Conservation (phyloP, 2,888 invertebrate species). For the Nymphalis c-album region DNA sequence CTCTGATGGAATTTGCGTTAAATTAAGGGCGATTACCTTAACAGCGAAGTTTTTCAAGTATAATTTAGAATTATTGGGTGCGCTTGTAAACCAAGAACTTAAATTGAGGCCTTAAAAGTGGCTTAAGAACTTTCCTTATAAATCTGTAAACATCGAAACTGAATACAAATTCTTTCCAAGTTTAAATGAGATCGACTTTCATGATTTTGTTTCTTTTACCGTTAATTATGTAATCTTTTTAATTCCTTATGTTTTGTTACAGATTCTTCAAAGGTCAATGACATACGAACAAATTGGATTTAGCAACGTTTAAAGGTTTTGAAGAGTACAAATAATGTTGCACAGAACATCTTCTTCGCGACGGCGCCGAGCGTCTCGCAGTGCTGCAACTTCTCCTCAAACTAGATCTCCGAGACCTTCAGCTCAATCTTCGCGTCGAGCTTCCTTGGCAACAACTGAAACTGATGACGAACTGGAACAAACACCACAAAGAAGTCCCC, state of each 20-base stretch:
- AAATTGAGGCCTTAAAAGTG: constrained; percentile 32
- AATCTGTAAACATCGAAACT: constrained; percentile 20
- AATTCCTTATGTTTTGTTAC: constrained; percentile 20
- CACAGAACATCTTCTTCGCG: constrained; percentile 85
- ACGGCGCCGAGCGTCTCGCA: constrained; percentile 84
- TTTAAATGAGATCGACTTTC: constrained; percentile 8
- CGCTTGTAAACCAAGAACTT: constrained; percentile 33
- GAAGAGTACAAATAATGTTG: constrained; percentile 71
- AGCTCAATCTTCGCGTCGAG: constrained; percentile 75
- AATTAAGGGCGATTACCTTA: constrained; percentile 32
- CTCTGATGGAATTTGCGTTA: constrained; percentile 9
- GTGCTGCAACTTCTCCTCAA: constrained; percentile 84
- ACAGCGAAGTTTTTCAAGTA: constrained; percentile 27
- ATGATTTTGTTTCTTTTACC: neutral
- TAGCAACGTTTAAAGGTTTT: neutral
- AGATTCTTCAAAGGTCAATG: constrained; percentile 8
- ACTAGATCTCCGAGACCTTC: constrained; percentile 77
- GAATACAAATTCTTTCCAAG: constrained; percentile 22
- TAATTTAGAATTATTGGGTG: constrained; percentile 37
- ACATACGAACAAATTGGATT: neutral
- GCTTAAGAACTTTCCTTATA: constrained; percentile 27
- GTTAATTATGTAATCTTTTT: neutral
- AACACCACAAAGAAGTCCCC: constrained; percentile 74
- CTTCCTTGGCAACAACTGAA: constrained; percentile 83
- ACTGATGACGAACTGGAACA: constrained; percentile 81